These are phyloP conservation scores for Leptinotarsa undecemlineata DNA, from an alignment of 1,140 invertebrate species.

Conservation along the genomic window DNA sequence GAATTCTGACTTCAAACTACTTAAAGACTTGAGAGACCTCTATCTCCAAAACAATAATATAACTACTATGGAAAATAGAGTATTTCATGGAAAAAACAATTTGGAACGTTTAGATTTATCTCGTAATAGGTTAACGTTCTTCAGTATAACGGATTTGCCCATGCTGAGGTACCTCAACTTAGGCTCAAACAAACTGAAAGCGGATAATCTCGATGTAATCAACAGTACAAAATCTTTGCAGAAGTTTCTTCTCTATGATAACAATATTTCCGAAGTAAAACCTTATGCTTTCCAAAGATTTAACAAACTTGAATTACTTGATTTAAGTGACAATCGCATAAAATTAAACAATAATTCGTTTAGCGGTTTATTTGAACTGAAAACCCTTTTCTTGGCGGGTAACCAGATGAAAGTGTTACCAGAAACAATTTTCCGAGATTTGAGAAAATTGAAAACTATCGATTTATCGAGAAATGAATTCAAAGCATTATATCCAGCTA, in stretches of 20 bases:
- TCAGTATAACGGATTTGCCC: slow-evolving; percentile 29
- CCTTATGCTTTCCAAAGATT: slow-evolving; percentile 30
- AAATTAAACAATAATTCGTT: slow-evolving; percentile 36
- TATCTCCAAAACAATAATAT: slow-evolving; percentile 30
- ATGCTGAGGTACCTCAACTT: slow-evolving; percentile 40
- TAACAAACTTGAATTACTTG: slow-evolving; percentile 30
- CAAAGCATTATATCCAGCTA: slow-evolving; percentile 15
- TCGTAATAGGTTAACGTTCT: slow-evolving; percentile 29
- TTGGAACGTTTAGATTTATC: slow-evolving; percentile 39
- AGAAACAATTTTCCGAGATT: slow-evolving; percentile 28
- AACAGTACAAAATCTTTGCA: slow-evolving; percentile 29
- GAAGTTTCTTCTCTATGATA: slow-evolving; percentile 32
- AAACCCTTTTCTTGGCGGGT: slow-evolving; percentile 34
- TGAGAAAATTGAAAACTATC: slow-evolving; percentile 38
- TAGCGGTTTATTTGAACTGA: slow-evolving; percentile 31
- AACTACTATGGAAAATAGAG: slow-evolving; percentile 23
- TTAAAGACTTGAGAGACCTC: slow-evolving; percentile 29
- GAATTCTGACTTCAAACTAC: slow-evolving; percentile 18
- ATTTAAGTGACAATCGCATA: slow-evolving; percentile 42
- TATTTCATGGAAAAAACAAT: slow-evolving; percentile 30
- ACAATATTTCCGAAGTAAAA: slow-evolving; percentile 30
- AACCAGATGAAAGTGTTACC: slow-evolving; percentile 38
- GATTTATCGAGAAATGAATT: slow-evolving; percentile 44
- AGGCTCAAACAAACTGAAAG: slow-evolving; percentile 36
- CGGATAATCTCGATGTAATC: slow-evolving; percentile 27